phyloP scores from a whole-genome alignment of 2,113 vertebrate species.

The Balaeniceps rex region DNA sequence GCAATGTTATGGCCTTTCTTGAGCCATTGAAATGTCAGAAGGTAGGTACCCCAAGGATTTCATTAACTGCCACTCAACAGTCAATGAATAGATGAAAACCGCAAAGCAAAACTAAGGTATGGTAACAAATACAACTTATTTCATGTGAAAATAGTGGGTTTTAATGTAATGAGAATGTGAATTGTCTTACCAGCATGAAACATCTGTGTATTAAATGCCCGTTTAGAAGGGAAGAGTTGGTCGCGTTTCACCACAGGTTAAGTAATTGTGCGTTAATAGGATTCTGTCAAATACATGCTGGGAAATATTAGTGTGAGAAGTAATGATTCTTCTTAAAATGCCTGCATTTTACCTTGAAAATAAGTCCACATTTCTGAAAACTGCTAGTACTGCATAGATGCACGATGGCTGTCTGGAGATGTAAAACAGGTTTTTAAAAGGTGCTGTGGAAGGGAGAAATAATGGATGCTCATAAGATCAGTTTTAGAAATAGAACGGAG shows the following conservation, averaged over 20 bases:
- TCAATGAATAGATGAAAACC: not conserved
- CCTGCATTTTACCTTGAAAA: not conserved
- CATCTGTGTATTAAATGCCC: accelerated
- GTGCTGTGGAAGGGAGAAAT: not conserved
- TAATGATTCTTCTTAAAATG: not conserved
- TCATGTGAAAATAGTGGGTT: not conserved
- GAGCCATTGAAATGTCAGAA: not conserved
- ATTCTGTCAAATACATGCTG: not conserved
- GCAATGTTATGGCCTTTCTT: not conserved
- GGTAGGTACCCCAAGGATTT: not conserved
- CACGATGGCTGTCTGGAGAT: not conserved
- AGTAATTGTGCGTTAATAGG: not conserved
- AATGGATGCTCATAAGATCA: not conserved
- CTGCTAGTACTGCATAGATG: not conserved
- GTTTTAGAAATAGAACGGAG: not conserved
- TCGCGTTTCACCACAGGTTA: not conserved
- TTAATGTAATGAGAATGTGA: not conserved
- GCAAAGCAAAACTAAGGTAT: not conserved
- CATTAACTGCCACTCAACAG: not conserved
- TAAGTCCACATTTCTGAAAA: not conserved
- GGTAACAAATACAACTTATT: not conserved
- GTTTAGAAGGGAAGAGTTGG: not conserved
- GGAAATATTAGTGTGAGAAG: not conserved
- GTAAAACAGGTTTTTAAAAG: not conserved
- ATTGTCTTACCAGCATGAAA: not conserved